Percentiles rank a stretch among this genome's conserved stretches.
These are phyloP conservation scores for Reinhardtius hippoglossoides DNA, from an alignment of 2,113 vertebrate species.

Conservation along the genomic window DNA sequence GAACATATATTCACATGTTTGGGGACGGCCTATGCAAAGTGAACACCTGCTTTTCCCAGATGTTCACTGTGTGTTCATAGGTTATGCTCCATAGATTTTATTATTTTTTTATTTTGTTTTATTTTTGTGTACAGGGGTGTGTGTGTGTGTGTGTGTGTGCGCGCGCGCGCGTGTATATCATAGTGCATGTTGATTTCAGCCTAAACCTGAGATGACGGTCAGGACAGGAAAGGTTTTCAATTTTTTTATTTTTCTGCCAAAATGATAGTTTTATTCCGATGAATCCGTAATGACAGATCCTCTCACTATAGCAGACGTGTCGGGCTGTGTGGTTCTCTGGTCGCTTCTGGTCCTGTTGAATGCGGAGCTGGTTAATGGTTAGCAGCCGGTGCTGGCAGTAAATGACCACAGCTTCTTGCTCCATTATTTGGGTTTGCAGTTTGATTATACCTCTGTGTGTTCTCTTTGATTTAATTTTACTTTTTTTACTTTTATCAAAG, in stretches of 20 bases:
- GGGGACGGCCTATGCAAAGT: constrained; percentile 70
- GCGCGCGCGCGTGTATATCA: constrained; percentile 38
- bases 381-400: neutral
- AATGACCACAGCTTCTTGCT: constrained; percentile 3
- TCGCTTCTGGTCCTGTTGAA: constrained; percentile 23
- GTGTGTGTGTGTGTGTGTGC: neutral
- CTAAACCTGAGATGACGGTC: constrained; percentile 31
- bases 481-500: constrained; percentile 17
- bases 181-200: constrained; percentile 40
- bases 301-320: neutral
- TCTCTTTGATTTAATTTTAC: neutral
- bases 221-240: constrained; percentile 28
- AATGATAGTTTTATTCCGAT: constrained; percentile 13
- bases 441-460: constrained; percentile 24
- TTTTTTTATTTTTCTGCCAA: constrained; percentile 11
- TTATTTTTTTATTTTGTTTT: neutral
- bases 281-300: constrained; percentile 22
- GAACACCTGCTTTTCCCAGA: constrained; percentile 64
- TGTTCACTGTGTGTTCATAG: constrained; percentile 56
- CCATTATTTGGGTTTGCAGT: constrained; percentile 43
- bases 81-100: constrained; percentile 44
- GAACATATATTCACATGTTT: constrained; percentile 47
- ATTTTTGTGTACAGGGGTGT: neutral
- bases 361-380: constrained; percentile 23
- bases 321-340: constrained; percentile 6